A percentile compares a stretch with the other conserved stretches of the same genome.
These are phyloP conservation scores for Orthochromis indermauri DNA, from an alignment of 2,113 vertebrate species.

Conservation along the genomic window DNA sequence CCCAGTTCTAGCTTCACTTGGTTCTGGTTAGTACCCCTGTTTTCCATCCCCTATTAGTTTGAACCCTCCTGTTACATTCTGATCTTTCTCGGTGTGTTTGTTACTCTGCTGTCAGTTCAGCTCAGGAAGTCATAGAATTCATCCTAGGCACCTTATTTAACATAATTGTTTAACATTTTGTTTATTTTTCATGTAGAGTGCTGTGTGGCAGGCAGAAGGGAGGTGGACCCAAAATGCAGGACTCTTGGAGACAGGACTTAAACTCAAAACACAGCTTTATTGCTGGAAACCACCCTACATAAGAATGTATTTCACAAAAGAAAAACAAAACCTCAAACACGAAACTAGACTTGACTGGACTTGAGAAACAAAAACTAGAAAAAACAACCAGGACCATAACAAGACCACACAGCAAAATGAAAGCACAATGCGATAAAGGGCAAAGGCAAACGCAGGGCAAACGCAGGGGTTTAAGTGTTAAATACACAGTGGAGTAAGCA, in stretches of 20 bases:
- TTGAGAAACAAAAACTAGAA: not conserved
- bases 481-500: not conserved
- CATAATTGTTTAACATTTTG: not conserved
- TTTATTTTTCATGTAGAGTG: not conserved
- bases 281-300: not conserved
- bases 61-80: not conserved
- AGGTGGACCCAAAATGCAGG: not conserved
- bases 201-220: not conserved
- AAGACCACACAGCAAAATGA: not conserved
- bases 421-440: not conserved
- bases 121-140: not conserved
- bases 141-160: not conserved
- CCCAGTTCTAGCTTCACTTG: not conserved
- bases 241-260: not conserved
- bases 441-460: not conserved
- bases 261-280: not conserved
- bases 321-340: not conserved
- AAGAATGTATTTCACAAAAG: not conserved
- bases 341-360: not conserved
- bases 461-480: too few relatives aligned
- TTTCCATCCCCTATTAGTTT: not conserved
- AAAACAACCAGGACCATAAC: not conserved
- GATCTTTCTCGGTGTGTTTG: not conserved
- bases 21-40: not conserved
- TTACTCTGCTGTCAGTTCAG: not conserved